These are phyloP conservation scores for Uria aalge DNA, from an alignment of 2,113 vertebrate genomes.

Conservation along the genomic window DNA sequence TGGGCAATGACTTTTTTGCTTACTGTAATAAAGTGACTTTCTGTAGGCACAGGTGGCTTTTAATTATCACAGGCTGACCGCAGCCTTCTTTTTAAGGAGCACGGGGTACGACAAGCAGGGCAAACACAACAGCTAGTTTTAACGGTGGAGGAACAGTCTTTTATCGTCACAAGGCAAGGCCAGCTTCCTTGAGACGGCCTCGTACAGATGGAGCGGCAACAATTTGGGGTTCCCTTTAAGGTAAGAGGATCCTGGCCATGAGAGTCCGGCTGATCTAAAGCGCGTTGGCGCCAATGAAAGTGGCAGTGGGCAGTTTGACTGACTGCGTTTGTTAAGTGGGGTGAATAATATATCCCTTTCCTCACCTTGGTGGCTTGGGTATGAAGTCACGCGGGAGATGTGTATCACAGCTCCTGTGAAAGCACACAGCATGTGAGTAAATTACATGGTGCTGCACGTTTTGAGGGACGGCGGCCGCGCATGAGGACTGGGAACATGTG, in stretches of 20 bases:
- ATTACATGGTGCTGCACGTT: accelerated
- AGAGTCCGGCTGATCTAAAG: not conserved
- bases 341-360: not conserved
- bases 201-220: not conserved
- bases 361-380: not conserved
- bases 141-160: not conserved
- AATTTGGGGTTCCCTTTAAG: not conserved
- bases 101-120: not conserved
- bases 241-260: not conserved
- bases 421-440: not conserved
- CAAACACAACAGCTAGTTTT: not conserved
- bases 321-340: not conserved
- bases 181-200: not conserved
- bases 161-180: not conserved
- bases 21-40: not conserved
- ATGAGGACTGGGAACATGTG: not conserved
- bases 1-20: not conserved
- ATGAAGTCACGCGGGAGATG: not conserved
- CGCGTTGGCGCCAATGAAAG: accelerated
- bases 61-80: not conserved
- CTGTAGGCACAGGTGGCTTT: not conserved
- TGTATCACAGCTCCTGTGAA: not conserved
- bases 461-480: not conserved
- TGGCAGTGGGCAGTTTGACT: not conserved
- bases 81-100: not conserved